Base-by-base conservation (phyloP, 2,797 vertebrate genomes). In the Pampus argenteus region DNA sequence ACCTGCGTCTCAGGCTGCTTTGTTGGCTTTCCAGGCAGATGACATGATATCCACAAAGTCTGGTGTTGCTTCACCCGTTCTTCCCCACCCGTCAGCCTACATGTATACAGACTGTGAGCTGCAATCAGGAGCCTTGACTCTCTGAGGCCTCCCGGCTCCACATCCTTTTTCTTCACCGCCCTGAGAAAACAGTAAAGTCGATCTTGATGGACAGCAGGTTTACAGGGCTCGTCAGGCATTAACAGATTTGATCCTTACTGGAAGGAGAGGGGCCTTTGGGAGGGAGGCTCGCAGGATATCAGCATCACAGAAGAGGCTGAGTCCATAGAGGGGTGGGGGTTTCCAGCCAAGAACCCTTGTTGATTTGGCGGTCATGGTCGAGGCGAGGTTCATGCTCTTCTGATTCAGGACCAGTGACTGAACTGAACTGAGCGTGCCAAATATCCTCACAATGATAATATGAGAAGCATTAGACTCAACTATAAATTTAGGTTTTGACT, bases 221-320 rank as follows among this genome's bases (percentile, higher is more conserved):
- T 88, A 88, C 79, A 83, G 81, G 76, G 58, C 62, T 73, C 68
- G 77, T 91, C 90, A 90, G 89, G 89, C 87, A 92, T 92, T 91
- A 92, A 88, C 87, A 91, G 90, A 92, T 91, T 88, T 91, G 88
- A 91, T 91, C 75, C 83, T 66, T 83, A 76, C 83, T 87, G 87
- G 84, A 90, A 74, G 34, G 55, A 57, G 56, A 65, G 38, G 25
- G 49, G 40, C 56, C 58, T 51, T 20, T 38, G 40, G 69, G 48
- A 58, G 40, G 38, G 40, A 47, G 42, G 59, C 26, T 45, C 34
- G 42, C 60, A 57, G 42, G 62, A 36, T 56, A 69, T 66, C 65
- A 60, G 45, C 44, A 55, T 76, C n/a, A 6, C 66, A 0, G 49
- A 51, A 67, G 76, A 68, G 65, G 72, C 28, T 22, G 51, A 40